Evolutionary conservation across 2,113 vertebrate genomes (phyloP).

Genomic region (Brachionichthys hirsutus): DNA sequence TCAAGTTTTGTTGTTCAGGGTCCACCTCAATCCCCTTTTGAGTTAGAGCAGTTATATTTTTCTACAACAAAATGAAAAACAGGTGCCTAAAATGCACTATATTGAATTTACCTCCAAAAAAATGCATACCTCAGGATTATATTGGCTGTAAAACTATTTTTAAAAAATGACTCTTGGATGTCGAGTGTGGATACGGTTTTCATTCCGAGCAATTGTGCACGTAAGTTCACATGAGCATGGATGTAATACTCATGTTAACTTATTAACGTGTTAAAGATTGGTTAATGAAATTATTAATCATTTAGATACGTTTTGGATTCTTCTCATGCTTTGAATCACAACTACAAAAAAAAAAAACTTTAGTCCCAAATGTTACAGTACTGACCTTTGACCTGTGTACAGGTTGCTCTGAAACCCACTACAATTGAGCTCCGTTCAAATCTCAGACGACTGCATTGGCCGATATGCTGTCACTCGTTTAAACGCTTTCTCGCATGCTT

Average conservation of each 20-base stretch:
- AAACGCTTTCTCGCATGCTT: not conserved
- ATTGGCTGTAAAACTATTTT: no score
- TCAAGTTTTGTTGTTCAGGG: constrained; percentile 13
- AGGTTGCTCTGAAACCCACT: not conserved
- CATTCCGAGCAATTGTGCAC: no score
- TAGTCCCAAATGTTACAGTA: not conserved
- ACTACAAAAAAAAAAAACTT: not conserved
- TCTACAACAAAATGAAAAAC: constrained; percentile 20
- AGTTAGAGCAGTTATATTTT: not conserved
- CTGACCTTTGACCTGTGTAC: constrained; percentile 3
- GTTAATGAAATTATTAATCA: no score
- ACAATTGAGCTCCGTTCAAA: constrained; percentile 33
- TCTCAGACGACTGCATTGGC: constrained; percentile 27
- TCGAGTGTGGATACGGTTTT: no score
- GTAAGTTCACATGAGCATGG: no score
- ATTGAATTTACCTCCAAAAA: constrained; percentile 7
- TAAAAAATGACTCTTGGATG: no score
- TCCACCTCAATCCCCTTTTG: constrained; percentile 8
- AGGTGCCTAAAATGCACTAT: constrained; percentile 10
- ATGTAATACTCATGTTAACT: no score
- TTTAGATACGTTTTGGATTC: no score
- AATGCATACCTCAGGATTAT: no score
- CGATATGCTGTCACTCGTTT: constrained; percentile 33
- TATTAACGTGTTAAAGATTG: no score
- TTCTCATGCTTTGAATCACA: constrained; percentile 1